Conservation (phyloP, 2,797 vertebrate genomes). For the Diceros bicornis region DNA sequence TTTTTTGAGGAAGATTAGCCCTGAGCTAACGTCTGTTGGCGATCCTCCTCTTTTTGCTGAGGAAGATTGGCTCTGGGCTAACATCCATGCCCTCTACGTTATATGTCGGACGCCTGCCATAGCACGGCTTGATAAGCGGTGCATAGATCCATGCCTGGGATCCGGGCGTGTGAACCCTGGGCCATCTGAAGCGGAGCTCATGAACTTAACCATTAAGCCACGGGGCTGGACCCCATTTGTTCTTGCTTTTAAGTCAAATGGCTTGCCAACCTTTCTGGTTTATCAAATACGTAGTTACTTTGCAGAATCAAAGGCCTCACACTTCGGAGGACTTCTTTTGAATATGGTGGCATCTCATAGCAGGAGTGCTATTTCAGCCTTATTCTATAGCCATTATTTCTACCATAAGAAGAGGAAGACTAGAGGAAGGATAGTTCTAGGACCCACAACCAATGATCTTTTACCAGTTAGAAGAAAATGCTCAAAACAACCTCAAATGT, state of each 20-base stretch:
- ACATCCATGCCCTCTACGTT: no score
- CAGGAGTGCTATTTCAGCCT: neutral
- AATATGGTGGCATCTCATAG: neutral
- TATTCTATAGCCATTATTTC: neutral
- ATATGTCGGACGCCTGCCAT: no score
- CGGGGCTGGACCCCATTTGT: no score
- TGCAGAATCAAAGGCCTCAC: conserved; percentile 15
- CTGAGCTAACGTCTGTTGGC: no score
- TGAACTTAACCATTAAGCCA: no score
- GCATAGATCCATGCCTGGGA: no score
- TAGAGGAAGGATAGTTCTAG: neutral
- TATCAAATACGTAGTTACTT: neutral
- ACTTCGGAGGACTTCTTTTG: neutral
- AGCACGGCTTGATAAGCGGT: no score
- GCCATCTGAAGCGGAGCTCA: no score
- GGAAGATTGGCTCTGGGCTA: no score
- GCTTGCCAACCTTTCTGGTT: neutral
- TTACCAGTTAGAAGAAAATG: neutral
- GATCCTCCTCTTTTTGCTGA: no score
- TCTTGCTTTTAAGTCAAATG: neutral
- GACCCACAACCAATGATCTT: neutral
- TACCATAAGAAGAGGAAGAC: neutral
- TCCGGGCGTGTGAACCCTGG: no score
- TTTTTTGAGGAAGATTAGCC: no score
- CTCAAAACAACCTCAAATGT: neutral